phyloP scores from a whole-genome alignment of 2,113 vertebrate genomes.

The Indri indri region DNA sequence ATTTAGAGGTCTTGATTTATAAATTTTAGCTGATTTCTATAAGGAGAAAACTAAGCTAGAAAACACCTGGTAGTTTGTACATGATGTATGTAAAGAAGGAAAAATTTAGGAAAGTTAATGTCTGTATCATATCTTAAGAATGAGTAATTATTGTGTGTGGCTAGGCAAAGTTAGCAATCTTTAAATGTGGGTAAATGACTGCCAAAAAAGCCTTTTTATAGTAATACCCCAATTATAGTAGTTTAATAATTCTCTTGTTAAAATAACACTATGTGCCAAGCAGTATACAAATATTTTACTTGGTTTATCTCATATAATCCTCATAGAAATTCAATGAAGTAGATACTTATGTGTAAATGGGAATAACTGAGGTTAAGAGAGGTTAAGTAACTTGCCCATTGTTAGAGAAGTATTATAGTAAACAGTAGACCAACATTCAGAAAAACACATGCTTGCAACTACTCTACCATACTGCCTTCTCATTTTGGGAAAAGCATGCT shows the following conservation, averaged over 20 bases:
- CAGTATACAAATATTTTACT: background rate
- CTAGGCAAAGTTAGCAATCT: constrained; percentile 80
- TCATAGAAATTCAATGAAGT: background rate
- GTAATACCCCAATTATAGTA: constrained; percentile 80
- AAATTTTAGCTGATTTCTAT: background rate
- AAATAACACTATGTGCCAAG: background rate
- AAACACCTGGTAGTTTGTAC: background rate
- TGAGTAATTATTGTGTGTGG: constrained; percentile 63
- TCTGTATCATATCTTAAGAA: constrained; percentile 70
- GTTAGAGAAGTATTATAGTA: background rate
- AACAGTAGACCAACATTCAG: background rate
- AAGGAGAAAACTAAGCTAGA: background rate
- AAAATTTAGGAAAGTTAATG: constrained; percentile 26
- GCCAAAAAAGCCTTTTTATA: constrained; percentile 85
- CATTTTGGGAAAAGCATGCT: constrained; percentile 34
- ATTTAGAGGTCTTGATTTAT: constrained; percentile 1
- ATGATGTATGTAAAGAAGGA: constrained; percentile 27
- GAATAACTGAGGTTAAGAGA: background rate
- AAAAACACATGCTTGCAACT: background rate
- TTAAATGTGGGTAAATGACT: constrained; percentile 84
- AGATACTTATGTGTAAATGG: background rate
- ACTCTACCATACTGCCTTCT: background rate
- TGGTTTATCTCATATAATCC: background rate
- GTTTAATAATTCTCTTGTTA: constrained; percentile 4
- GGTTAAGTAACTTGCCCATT: background rate